These are phyloP conservation scores for Glyptemys insculpta DNA, from an alignment of 2,797 vertebrate genomes.

Conservation along the genomic window DNA sequence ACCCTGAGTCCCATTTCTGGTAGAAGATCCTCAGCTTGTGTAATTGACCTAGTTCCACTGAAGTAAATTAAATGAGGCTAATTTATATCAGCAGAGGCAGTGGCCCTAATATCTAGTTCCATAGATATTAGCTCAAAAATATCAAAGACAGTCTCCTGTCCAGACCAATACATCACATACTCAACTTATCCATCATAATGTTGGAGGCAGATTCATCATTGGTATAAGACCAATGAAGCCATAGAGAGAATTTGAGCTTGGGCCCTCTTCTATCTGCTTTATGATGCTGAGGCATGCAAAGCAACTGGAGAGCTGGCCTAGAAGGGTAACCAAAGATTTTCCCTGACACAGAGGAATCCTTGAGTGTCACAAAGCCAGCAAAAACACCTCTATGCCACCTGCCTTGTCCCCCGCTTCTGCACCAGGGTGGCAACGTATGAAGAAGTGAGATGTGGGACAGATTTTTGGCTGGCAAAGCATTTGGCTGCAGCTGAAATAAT, in stretches of 20 bases:
- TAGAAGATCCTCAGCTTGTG: neutral
- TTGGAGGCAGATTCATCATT: constrained; percentile 36
- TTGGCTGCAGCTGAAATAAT: constrained; percentile 35
- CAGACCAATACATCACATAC: neutral
- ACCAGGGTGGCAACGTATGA: neutral
- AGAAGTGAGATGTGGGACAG: neutral
- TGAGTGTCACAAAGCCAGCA: neutral
- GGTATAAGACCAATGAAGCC: constrained; percentile 1
- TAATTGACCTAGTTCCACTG: neutral
- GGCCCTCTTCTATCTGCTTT: neutral
- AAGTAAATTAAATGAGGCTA: neutral
- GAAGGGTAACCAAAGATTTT: neutral
- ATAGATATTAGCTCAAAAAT: constrained; percentile 17
- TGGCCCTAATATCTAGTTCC: neutral
- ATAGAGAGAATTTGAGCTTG: neutral
- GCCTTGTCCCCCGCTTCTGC: neutral
- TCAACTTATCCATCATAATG: constrained; percentile 14
- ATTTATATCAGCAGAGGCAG: neutral
- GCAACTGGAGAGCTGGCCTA: neutral
- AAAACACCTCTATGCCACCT: neutral
- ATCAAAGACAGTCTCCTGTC: neutral
- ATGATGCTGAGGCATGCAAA: neutral
- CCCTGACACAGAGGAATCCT: neutral
- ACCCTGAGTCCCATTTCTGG: neutral
- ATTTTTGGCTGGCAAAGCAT: constrained; percentile 35